Evolutionary conservation across 2,888 invertebrate genomes (phyloP), one percentile per base, ranked within the genome.

Genomic region (Chloromyia formosa): DNA sequence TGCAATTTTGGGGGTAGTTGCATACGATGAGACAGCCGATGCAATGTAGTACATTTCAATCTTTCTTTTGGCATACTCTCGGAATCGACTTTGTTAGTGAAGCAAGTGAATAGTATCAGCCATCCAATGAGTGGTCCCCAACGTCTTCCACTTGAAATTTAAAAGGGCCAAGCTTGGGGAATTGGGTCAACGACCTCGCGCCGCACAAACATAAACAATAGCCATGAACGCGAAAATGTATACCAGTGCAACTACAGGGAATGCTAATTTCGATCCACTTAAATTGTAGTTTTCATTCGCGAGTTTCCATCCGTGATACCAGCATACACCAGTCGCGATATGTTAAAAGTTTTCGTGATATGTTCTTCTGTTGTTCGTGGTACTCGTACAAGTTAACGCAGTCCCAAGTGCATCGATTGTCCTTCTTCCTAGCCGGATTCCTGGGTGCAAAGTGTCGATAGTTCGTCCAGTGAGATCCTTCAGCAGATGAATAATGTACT

Each of bases 141-240:
- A 20, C n/a, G 16, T 66, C 45, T 66, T 49, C 20, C 66, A 18
- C 16, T n/a, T n/a, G 35, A 9, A 49, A 20, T 66, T 23, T 22
- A 12, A 40, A 49, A 66, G 42, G 20, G 10, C 35, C 62, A 12
- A 42, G 7, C 16, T 62, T 16, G 62, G 12, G 22, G 16, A 66
- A 66, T 22, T 66, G 49, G 66, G 66, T 66, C 66, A 45, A 66
- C 66, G 66, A 49, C 66, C 27, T 7, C 27, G 27, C 66, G 22
- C 66, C 49, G 27, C 2, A 45, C 49, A 20, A 49, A 66, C 42
- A 66, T 66, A 66, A 66, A 66, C 66, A 66, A 49, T 35, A 45
- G 35, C 56, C 18, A 56, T 10, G 27, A 35, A 16, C 18, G 56
- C 49, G 49, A 42, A 42, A 42, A 42, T 42, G 42, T 42, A 42